A percentile compares a stretch with the other conserved stretches of the same genome.
Evolutionary conservation across 2,797 vertebrate genomes (phyloP).

Genomic region (Falco naumanni): DNA sequence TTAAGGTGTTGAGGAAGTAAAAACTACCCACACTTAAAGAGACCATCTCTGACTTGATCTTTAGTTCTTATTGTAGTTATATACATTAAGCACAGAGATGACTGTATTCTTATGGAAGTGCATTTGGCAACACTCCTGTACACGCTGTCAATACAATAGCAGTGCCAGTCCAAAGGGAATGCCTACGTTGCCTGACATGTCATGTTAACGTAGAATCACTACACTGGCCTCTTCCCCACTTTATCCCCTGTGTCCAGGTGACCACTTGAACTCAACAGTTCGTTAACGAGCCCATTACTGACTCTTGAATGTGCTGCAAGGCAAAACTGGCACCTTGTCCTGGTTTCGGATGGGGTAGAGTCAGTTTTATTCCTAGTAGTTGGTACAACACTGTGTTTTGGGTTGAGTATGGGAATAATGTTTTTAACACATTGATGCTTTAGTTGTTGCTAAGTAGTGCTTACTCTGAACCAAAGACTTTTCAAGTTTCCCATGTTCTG

Average conservation of each 20-base stretch:
- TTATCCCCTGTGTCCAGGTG: too few species aligned
- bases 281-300: not conserved
- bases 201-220: not conserved
- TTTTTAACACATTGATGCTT: too few species aligned
- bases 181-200: fast-evolving
- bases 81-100: not conserved
- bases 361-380: too few species aligned
- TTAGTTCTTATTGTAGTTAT: not conserved
- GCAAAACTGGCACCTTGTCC: too few species aligned
- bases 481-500: too few species aligned
- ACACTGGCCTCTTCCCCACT: too few species aligned
- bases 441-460: too few species aligned
- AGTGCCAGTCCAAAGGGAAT: not conserved
- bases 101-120: not conserved
- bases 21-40: not conserved
- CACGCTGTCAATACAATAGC: not conserved
- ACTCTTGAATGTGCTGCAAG: too few species aligned
- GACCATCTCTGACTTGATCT: not conserved
- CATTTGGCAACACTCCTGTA: not conserved
- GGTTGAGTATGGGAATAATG: too few species aligned
- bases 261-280: not conserved
- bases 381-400: too few species aligned
- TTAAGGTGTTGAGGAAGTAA: not conserved
- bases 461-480: too few species aligned
- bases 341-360: too few species aligned